These are phyloP conservation scores for Capricornis sumatraensis DNA, from an alignment of 2,113 vertebrate genomes.

Conservation along the genomic window DNA sequence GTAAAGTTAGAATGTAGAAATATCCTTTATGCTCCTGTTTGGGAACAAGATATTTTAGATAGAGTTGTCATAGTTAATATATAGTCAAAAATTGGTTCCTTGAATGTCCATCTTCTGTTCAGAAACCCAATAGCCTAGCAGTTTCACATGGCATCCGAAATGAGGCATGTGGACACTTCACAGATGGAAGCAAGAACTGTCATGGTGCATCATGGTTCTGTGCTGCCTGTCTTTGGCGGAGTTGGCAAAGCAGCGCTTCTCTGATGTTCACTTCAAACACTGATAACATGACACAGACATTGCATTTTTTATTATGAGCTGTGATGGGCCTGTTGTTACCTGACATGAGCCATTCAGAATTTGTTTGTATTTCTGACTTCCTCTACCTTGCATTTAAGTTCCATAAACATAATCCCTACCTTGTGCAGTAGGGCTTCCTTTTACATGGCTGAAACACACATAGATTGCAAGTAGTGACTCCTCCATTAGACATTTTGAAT, in stretches of 20 bases:
- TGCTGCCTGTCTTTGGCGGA: not conserved
- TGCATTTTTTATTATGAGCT: constrained; percentile 27
- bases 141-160: not conserved
- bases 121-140: not conserved
- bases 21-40: not conserved
- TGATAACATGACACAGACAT: not conserved
- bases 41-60: not conserved
- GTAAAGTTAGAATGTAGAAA: constrained; percentile 8
- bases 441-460: not conserved
- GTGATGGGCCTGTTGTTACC: constrained; percentile 28
- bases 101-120: not conserved
- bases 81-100: not conserved
- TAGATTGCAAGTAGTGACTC: not conserved
- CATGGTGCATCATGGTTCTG: not conserved
- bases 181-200: not conserved
- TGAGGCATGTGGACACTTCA: not conserved
- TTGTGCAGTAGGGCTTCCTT: not conserved
- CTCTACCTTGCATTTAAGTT: constrained; percentile 23
- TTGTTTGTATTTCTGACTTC: constrained; percentile 41
- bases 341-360: constrained; percentile 36
- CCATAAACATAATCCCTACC: not conserved
- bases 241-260: not conserved
- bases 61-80: not conserved
- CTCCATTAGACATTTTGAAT: not conserved
- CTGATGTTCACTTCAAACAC: constrained; percentile 48